Conservation (phyloP, 2,888 invertebrate species). For the Metallyticus violacea region DNA sequence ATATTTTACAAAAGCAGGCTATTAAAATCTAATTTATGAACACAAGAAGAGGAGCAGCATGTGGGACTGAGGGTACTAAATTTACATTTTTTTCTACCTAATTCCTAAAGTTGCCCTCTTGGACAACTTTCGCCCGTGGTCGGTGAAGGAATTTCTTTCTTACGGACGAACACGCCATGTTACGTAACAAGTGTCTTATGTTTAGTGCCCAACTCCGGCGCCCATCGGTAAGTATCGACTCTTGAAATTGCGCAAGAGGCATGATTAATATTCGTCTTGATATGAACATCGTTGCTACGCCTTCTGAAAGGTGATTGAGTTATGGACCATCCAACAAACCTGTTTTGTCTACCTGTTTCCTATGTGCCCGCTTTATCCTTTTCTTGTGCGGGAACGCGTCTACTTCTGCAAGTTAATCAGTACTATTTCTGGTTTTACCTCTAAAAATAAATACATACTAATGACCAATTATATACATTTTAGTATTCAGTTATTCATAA, state of each 20-base stretch:
- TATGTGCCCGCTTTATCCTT: neutral
- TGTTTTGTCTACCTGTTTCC: neutral
- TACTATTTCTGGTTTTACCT: no score
- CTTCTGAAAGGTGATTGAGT: neutral
- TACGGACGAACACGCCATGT: neutral
- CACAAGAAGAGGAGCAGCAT: neutral
- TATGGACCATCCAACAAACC: neutral
- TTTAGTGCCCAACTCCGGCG: neutral
- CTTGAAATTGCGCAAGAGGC: neutral
- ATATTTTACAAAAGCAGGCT: neutral
- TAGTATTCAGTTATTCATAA: no score
- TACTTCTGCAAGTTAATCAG: no score
- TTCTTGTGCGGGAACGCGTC: no score
- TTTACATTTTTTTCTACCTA: neutral
- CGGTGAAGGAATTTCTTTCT: neutral
- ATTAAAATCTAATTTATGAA: neutral
- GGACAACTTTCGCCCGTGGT: neutral
- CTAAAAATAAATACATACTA: no score
- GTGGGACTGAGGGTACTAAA: neutral
- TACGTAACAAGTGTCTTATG: neutral
- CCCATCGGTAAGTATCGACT: neutral
- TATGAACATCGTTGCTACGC: no score
- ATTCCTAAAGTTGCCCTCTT: neutral
- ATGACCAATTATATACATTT: no score
- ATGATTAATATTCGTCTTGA: neutral